Base-by-base conservation (phyloP, 2,888 invertebrate genomes). In the Diadromus collaris region DNA sequence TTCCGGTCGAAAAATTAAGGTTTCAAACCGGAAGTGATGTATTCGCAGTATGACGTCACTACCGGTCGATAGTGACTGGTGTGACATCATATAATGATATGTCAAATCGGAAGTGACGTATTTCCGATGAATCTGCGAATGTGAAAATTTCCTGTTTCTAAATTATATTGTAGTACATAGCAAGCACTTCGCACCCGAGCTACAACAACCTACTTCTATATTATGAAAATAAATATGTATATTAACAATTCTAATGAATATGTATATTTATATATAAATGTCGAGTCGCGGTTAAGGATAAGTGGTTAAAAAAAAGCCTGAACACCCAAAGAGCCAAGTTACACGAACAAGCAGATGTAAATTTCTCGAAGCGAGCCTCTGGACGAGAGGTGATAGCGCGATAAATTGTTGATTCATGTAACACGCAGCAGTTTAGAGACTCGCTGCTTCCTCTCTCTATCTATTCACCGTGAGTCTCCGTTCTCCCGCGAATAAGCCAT, bases 341-440 rank as follows among this genome's bases (percentile, higher is more conserved):
- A 51, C 19, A 51, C 34, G 24, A 67, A 16, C 21, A 16, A 67
- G 19, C 65, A 38, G 29, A 65, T 48, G 51, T 19, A n/a, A 6
- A 32, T 21, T 34, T 24, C 32, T 34, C 65, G 48, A 51, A 51
- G 32, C 10, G 32, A 34, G 21, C 19, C 24, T 51, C 51, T 7
- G 32, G 38, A 21, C 13, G 65, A 34, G 34, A 21, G 27, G 32
- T 51, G 51, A 16, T 16, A 67, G 32, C 10, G 65, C 21, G 51
- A 67, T 67, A 67, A 67, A 67, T 67, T 67, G 51, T 67, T 67
- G 65, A 67, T 51, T 67, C 65, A 29, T 51, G 34, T 67, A 34
- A 38, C 51, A 67, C 51, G 48, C 34, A 21, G 63, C 41, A 64
- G 63, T 64, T 64, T 64, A 29, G 63, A 64, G 44, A 64, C 63